Evolutionary conservation across 1,140 invertebrate genomes (phyloP).

Genomic region (Rhagoletis zephyria): DNA sequence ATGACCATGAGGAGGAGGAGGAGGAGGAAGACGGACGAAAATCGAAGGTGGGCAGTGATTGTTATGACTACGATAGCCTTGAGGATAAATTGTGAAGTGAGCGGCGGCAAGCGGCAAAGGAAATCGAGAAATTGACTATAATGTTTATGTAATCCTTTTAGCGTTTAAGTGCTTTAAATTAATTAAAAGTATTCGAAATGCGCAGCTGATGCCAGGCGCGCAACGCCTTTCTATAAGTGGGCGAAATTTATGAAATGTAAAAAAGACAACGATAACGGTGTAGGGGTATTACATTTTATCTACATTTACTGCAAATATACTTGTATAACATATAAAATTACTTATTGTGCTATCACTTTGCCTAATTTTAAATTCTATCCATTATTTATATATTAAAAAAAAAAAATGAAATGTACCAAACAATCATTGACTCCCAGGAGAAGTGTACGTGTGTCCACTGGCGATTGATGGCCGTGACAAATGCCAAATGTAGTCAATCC

Average conservation of each 20-base stretch:
- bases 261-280: slow-evolving; percentile 50
- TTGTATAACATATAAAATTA: not conserved
- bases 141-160: slow-evolving; percentile 30
- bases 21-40: slow-evolving; percentile 50
- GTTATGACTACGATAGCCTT: slow-evolving; percentile 67
- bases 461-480: slow-evolving; percentile 34
- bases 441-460: not conserved
- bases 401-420: not conserved
- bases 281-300: slow-evolving; percentile 19
- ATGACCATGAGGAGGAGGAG: not conserved
- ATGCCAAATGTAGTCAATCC: slow-evolving; percentile 31
- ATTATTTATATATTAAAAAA: slow-evolving; percentile 12
- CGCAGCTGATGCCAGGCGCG: not conserved
- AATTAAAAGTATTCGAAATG: not conserved
- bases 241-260: not conserved
- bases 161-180: slow-evolving; percentile 31
- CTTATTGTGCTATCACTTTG: not conserved
- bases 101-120: not conserved
- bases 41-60: slow-evolving; percentile 49
- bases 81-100: slow-evolving; percentile 65
- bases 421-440: not conserved
- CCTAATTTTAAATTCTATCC: not conserved
- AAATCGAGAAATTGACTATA: not conserved
- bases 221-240: not conserved
- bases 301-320: not conserved